Conservation (phyloP, 1,140 invertebrate species). For the Drosophila punjabiensis region DNA sequence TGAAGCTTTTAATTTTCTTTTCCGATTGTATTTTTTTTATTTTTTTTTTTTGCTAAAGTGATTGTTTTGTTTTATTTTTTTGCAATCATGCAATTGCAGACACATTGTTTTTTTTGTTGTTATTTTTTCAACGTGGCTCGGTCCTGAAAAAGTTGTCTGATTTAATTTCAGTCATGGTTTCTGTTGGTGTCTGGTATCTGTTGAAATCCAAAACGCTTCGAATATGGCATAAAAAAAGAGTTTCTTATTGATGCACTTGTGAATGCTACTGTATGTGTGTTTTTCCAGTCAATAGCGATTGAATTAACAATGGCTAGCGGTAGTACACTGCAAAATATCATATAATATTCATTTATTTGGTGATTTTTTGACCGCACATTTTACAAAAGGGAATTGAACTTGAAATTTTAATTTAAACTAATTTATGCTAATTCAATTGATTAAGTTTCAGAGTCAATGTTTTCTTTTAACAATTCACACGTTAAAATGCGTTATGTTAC, state of each 20-base stretch:
- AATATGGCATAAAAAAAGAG: slow-evolving; percentile 30
- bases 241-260: slow-evolving; percentile 27
- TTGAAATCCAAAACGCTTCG: slow-evolving; percentile 39
- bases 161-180: slow-evolving; percentile 27
- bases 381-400: slow-evolving; percentile 3
- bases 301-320: slow-evolving; percentile 15
- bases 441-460: slow-evolving; percentile 2
- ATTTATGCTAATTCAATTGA: slow-evolving; percentile 15
- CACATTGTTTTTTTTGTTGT: slow-evolving; percentile 5
- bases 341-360: not conserved
- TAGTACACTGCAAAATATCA: slow-evolving; percentile 11
- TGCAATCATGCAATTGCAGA: slow-evolving; percentile 22
- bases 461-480: not conserved
- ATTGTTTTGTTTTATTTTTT: not conserved
- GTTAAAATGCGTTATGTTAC: not conserved
- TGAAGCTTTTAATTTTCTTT: slow-evolving; percentile 14
- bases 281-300: slow-evolving; percentile 10
- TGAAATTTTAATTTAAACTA: slow-evolving; percentile 1
- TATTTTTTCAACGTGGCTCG: slow-evolving; percentile 10
- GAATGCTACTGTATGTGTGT: slow-evolving; percentile 20
- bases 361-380: not conserved
- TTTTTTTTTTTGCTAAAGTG: slow-evolving; percentile 6
- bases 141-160: slow-evolving; percentile 20
- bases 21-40: not conserved
- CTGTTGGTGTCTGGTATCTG: slow-evolving; percentile 26